phyloP scores from a whole-genome alignment of 2,888 invertebrate genomes.

The Agrochola lota region DNA sequence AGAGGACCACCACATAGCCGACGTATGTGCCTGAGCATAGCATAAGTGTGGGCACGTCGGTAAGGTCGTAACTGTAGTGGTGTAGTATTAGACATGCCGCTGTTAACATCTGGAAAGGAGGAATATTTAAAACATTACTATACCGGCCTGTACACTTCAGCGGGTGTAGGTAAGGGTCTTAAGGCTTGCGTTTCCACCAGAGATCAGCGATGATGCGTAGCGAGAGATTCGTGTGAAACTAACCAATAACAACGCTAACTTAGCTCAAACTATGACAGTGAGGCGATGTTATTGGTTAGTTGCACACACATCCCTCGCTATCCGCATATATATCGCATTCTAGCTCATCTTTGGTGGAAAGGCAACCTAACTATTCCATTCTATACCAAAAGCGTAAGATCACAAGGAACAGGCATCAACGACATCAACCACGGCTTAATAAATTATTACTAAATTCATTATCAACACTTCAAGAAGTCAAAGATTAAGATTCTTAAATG shows the following conservation, averaged over 20 bases:
- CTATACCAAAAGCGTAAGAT: neutral
- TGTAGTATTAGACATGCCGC: slow-evolving; percentile 83
- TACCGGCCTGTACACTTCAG: neutral
- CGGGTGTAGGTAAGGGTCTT: too few species aligned
- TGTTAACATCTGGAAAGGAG: slow-evolving; percentile 78
- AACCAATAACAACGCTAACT: too few species aligned
- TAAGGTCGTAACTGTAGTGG: slow-evolving; percentile 86
- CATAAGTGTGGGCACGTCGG: slow-evolving; percentile 85
- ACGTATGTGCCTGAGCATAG: slow-evolving; percentile 87
- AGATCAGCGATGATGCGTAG: too few species aligned
- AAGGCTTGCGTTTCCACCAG: too few species aligned
- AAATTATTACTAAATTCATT: too few species aligned
- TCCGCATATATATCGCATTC: too few species aligned
- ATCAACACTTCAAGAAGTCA: too few species aligned
- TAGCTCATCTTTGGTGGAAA: too few species aligned
- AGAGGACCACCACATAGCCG: slow-evolving; percentile 84
- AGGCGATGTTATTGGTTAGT: too few species aligned
- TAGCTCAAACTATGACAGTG: too few species aligned
- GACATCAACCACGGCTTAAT: neutral
- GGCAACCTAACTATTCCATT: neutral
- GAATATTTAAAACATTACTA: neutral
- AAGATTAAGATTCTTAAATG: neutral
- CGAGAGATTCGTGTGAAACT: too few species aligned
- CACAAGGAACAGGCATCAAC: neutral
- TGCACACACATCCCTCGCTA: too few species aligned